Conservation (phyloP, 2,113 vertebrate species). For the Clarias gariepinus region DNA sequence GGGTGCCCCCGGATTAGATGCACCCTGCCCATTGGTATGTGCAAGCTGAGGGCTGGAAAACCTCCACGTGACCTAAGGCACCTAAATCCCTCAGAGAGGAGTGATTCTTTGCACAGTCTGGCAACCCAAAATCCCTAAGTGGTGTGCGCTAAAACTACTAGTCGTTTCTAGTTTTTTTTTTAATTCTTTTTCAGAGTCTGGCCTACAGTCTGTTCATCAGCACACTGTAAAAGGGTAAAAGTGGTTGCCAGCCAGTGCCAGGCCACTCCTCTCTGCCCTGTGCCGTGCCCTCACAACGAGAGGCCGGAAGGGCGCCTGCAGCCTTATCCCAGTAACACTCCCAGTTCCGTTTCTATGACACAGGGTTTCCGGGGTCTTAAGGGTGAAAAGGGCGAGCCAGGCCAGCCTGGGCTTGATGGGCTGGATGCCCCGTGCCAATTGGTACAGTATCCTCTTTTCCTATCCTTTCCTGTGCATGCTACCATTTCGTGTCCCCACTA, state of each 20-base stretch:
- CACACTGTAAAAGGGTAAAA: constrained; percentile 6
- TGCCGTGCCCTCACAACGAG: constrained; percentile 51
- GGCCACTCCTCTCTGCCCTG: constrained; percentile 74
- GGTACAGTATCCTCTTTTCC: constrained; percentile 99
- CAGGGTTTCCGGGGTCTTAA: constrained; percentile 99
- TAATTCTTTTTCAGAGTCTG: background rate
- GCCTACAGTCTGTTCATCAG: background rate
- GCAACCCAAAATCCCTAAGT: constrained; percentile 44
- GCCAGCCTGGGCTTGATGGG: constrained; percentile 99
- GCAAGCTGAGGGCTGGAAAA: constrained; percentile 71
- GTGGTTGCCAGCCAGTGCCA: constrained; percentile 55
- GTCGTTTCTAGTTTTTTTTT: constrained; percentile 3
- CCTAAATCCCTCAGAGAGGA: constrained; percentile 68
- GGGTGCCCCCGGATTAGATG: constrained; percentile 99
- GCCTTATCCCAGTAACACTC: constrained; percentile 84
- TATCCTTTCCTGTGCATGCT: constrained; percentile 85
- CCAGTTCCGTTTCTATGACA: constrained; percentile 97
- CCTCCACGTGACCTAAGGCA: constrained; percentile 60
- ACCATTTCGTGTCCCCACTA: background rate
- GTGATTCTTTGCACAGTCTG: constrained; percentile 63
- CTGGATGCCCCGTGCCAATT: constrained; percentile 99
- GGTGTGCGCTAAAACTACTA: background rate
- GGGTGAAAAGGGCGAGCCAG: constrained; percentile 99
- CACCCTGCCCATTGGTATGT: constrained; percentile 99
- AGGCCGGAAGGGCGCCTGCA: constrained; percentile 60